Conservation (phyloP, 1,140 invertebrate genomes). For the Reticulitermes speratus region DNA sequence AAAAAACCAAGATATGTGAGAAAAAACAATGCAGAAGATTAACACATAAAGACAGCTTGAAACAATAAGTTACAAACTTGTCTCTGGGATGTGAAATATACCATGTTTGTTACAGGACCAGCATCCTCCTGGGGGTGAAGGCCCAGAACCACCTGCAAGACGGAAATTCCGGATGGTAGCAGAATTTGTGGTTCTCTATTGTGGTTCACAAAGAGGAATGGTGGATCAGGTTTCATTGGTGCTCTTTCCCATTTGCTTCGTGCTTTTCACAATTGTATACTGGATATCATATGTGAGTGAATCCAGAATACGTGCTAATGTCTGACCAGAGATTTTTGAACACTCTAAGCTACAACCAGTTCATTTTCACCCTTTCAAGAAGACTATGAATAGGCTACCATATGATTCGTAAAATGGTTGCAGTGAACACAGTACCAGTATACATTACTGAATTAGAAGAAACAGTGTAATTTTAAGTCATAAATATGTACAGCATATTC, state of each 20-base stretch:
- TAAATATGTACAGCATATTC: neutral
- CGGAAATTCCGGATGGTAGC: slow-evolving; percentile 47
- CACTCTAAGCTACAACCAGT: neutral
- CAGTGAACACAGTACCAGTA: neutral
- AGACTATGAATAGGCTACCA: neutral
- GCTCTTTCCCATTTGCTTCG: slow-evolving; percentile 67
- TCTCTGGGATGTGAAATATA: too few relatives aligned
- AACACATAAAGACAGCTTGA: too few relatives aligned
- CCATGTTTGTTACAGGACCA: neutral
- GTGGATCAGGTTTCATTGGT: slow-evolving; percentile 61
- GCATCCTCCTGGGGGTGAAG: neutral
- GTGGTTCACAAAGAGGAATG: slow-evolving; percentile 56
- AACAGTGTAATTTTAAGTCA: neutral
- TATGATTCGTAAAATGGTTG: too few relatives aligned
- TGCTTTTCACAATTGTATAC: slow-evolving; percentile 64
- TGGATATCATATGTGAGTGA: slow-evolving; percentile 67
- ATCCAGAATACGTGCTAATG: slow-evolving; percentile 39
- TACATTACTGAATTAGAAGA: neutral
- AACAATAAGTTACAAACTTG: too few relatives aligned
- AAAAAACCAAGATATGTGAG: too few relatives aligned
- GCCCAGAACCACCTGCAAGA: slow-evolving; percentile 4
- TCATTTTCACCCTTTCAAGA: neutral
- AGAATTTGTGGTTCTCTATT: slow-evolving; percentile 55
- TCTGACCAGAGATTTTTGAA: neutral
- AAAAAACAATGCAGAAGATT: too few relatives aligned